phyloP scores from a whole-genome alignment of 1,140 invertebrate genomes.

The Aleiodes sp. region DNA sequence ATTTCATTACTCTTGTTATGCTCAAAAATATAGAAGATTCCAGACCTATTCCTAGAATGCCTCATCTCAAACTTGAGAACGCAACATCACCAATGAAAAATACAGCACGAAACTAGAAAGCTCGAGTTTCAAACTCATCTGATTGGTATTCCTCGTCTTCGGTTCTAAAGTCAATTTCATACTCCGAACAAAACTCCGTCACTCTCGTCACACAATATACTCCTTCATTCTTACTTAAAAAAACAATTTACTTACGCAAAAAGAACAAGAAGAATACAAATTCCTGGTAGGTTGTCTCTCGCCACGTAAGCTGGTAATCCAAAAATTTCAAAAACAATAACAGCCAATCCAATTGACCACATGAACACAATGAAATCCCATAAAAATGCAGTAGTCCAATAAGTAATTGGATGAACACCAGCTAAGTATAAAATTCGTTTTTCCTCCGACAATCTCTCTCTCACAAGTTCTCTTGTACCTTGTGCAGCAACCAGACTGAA shows the following conservation, averaged over 20 bases:
- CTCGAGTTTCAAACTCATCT: too few species aligned
- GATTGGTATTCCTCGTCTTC: too few species aligned
- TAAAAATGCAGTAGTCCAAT: constrained; percentile 70
- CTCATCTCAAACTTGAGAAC: too few species aligned
- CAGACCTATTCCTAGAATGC: too few species aligned
- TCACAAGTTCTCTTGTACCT: constrained; percentile 69
- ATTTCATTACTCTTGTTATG: too few species aligned
- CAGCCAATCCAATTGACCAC: constrained; percentile 67
- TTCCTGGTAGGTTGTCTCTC: constrained; percentile 70
- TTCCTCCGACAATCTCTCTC: constrained; percentile 68
- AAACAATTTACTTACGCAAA: constrained; percentile 66
- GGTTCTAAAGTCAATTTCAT: too few species aligned
- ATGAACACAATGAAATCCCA: constrained; percentile 71
- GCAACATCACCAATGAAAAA: too few species aligned
- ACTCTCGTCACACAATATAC: too few species aligned
- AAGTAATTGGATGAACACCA: constrained; percentile 69
- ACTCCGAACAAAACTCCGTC: too few species aligned
- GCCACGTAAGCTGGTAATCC: constrained; percentile 72
- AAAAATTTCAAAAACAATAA: constrained; percentile 70
- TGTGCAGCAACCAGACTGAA: constrained; percentile 71
- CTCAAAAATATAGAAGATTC: too few species aligned
- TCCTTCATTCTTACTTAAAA: neutral
- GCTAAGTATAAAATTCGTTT: constrained; percentile 73
- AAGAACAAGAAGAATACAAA: constrained; percentile 68
- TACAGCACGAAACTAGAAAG: too few species aligned